These are phyloP conservation scores for Lucilia sericata DNA, from an alignment of 1,140 invertebrate species.

Conservation along the genomic window DNA sequence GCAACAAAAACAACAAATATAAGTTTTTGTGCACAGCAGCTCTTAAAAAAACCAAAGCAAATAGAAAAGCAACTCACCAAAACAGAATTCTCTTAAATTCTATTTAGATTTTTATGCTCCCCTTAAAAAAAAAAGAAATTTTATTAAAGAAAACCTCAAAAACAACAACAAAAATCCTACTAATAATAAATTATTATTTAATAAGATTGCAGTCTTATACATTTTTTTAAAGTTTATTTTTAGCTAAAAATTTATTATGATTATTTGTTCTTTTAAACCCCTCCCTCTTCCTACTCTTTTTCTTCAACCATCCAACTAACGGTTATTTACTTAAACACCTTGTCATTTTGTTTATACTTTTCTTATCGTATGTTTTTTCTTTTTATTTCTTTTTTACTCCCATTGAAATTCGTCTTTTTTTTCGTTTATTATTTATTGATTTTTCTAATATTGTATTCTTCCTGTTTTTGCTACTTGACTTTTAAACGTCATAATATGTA, in stretches of 20 bases:
- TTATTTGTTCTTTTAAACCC: background rate
- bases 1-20: too few relatives aligned
- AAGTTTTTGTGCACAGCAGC: background rate
- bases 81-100: background rate
- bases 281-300: too few relatives aligned
- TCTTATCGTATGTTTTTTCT: too few relatives aligned
- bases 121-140: background rate
- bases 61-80: too few relatives aligned
- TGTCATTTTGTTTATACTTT: background rate
- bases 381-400: too few relatives aligned
- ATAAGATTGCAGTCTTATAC: background rate
- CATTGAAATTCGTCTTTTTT: background rate
- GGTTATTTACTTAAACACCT: too few relatives aligned
- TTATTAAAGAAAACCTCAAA: too few relatives aligned
- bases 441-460: background rate
- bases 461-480: background rate
- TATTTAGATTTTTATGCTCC: background rate
- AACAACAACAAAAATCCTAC: too few relatives aligned
- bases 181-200: background rate
- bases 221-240: background rate
- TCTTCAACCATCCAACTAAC: too few relatives aligned
- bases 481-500: background rate
- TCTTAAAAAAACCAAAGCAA: background rate
- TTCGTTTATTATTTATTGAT: background rate
- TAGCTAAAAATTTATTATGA: background rate